Base-by-base conservation (phyloP, 2,888 invertebrate genomes). In the Frankliniella fusca region DNA sequence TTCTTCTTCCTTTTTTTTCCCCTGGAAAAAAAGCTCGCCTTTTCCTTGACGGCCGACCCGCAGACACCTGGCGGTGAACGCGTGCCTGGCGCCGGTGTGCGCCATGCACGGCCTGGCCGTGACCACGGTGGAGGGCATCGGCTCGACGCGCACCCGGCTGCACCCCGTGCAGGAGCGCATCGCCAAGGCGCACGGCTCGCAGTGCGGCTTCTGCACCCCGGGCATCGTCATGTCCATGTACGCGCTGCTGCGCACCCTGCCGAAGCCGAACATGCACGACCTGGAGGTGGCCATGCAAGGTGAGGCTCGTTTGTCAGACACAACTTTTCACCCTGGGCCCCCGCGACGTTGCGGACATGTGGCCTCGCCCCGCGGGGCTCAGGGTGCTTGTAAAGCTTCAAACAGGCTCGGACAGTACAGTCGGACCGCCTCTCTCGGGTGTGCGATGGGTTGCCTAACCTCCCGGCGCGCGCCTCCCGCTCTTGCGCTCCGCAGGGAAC, bases 171-270 rank as follows among this genome's bases (percentile, higher is more conserved):
- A 97, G 89, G 95, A 96, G 86, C 90, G 96, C 84, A 91, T 97
- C 84, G 96, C 96, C 0, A 94, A 94, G 88, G 92, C 95, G 0
- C 97, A 98, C 86, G 98, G 98, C 0, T 95, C 97, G 0, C 98
- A 98, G 88, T 98, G 97, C 87, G 97, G 97, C 0, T 97, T 96
- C 87, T 97, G 97, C 86, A 97, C 97, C 0, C 97, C 97, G 0
- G 98, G 98, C 49, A 96, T 98, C 84, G 95, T 98, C 0, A 98
- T 98, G 98, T 97, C 97, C 0, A 97, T 98, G 96, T 98, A 97
- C 86, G 90, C 96, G 0, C 89, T 98, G 79, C 88, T 98, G 0
- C 90, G 97, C 86, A 94, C 91, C 85, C 91, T 92, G 76, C 90
- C 92, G 0, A 91, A 91, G 86, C 95, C 97, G 8, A 90, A 91